Evolutionary conservation across 2,113 vertebrate species (phyloP).

Genomic region (Triplophysa dalaica): DNA sequence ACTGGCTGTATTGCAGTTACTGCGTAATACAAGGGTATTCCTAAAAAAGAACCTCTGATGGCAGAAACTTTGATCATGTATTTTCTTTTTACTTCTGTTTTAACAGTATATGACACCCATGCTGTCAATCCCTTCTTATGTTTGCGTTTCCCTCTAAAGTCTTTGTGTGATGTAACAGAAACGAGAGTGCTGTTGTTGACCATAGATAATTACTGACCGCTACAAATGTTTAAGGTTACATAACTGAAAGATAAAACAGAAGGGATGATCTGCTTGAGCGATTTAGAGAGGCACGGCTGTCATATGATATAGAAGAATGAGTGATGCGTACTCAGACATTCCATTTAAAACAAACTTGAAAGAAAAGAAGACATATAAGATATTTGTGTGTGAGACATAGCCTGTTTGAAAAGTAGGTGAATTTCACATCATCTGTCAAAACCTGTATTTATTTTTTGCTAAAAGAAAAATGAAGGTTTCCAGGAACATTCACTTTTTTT

Average conservation of each 20-base stretch:
- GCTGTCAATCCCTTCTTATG: slow-evolving; percentile 8
- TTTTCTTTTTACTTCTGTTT: slow-evolving; percentile 11
- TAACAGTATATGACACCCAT: slow-evolving; percentile 19
- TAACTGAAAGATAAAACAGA: slow-evolving; percentile 34
- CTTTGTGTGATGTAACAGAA: slow-evolving; percentile 41
- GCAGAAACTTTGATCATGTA: slow-evolving; percentile 24
- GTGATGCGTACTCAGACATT: neutral
- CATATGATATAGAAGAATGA: neutral
- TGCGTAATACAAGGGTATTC: slow-evolving; percentile 2
- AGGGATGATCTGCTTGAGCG: slow-evolving; percentile 33
- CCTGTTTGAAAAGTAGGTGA: neutral
- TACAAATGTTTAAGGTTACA: slow-evolving; percentile 41
- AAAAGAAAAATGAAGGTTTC: neutral
- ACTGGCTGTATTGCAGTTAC: slow-evolving; percentile 10
- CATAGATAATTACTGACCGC: slow-evolving; percentile 35
- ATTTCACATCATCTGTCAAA: neutral
- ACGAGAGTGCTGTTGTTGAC: slow-evolving; percentile 32
- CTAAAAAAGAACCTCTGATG: slow-evolving; percentile 31
- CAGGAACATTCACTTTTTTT: neutral
- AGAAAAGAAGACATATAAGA: neutral
- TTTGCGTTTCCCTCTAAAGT: slow-evolving; percentile 12
- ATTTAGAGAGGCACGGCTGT: slow-evolving; percentile 26
- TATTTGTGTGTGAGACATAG: neutral
- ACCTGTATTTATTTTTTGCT: neutral
- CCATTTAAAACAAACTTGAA: slow-evolving; percentile 10